A percentile compares a stretch with the other conserved stretches of the same genome.
Conservation (phyloP, 2,113 vertebrate species). For the Coryphaenoides rupestris region DNA sequence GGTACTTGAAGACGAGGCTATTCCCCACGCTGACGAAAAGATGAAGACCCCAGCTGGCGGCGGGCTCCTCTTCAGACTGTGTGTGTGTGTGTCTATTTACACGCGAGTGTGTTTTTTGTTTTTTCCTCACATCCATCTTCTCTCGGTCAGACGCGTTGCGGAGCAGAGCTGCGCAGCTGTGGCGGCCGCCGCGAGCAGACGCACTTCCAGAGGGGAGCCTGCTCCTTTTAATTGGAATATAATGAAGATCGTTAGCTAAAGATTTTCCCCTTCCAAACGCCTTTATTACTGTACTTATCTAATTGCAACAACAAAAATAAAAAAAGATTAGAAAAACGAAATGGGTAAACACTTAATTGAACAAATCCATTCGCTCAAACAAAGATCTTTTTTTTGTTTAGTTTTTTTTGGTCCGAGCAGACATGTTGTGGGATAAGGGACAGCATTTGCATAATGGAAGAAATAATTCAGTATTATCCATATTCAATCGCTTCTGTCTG, state of each 20-base stretch:
- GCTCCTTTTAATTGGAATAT: conserved; percentile 46
- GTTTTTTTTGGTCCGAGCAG: conserved; percentile 40
- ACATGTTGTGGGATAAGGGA: conserved; percentile 27
- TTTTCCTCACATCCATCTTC: conserved; percentile 6
- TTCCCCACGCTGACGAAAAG: background rate
- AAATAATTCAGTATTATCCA: conserved; percentile 49
- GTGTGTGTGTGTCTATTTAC: conserved; percentile 31
- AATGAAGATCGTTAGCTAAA: conserved; percentile 65
- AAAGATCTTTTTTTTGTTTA: no score
- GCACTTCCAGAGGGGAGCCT: conserved; percentile 41
- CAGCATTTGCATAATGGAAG: conserved; percentile 52
- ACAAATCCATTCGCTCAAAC: conserved; percentile 66
- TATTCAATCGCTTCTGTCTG: conserved; percentile 16
- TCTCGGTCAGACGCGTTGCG: background rate
- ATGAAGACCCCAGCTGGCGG: conserved; percentile 66
- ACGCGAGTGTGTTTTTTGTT: conserved; percentile 19
- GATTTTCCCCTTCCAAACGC: conserved; percentile 54
- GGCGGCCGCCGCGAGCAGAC: conserved; percentile 40
- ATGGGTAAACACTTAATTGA: conserved; percentile 65
- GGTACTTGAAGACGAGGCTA: no score
- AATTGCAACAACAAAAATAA: conserved; percentile 55
- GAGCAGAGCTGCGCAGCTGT: conserved; percentile 31
- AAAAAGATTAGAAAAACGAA: conserved; percentile 58
- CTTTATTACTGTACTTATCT: conserved; percentile 62
- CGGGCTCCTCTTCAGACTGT: conserved; percentile 58